Percentiles rank a stretch among this genome's conserved stretches.
Conservation (phyloP, 1,140 invertebrate species). For the Acromyrmex heyeri region DNA sequence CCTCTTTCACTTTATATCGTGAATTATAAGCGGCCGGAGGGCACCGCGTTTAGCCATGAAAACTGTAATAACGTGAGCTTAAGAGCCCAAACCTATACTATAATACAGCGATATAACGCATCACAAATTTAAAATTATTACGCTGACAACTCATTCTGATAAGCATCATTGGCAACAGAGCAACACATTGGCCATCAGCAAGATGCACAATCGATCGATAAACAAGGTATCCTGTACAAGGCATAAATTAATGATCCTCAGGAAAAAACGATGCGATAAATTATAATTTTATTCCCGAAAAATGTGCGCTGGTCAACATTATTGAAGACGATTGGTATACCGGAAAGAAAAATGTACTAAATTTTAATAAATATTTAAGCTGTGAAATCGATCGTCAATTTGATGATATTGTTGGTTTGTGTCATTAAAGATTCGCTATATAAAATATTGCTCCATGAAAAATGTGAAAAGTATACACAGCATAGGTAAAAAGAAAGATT, state of each 20-base stretch:
- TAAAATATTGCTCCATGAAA: background rate
- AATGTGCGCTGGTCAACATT: conserved; percentile 2
- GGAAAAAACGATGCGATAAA: background rate
- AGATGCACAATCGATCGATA: conserved; percentile 4
- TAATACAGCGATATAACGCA: conserved; percentile 60
- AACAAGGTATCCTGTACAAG: conserved; percentile 29
- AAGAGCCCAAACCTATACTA: conserved; percentile 48
- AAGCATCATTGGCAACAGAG: conserved; percentile 48
- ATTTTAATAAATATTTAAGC: too few species aligned
- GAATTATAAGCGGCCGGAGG: conserved; percentile 46
- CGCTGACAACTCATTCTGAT: conserved; percentile 65
- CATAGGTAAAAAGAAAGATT: too few species aligned
- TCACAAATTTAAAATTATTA: conserved; percentile 76
- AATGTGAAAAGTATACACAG: background rate
- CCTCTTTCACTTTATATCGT: conserved; percentile 29
- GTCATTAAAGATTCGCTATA: background rate
- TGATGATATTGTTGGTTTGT: background rate
- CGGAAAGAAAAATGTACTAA: too few species aligned
- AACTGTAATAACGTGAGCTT: conserved; percentile 58
- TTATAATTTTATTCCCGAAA: conserved; percentile 19
- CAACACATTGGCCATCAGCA: conserved; percentile 45
- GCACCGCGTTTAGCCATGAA: conserved; percentile 57
- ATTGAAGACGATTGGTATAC: background rate
- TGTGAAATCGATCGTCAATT: background rate
- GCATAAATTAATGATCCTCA: conserved; percentile 16